phyloP scores from a whole-genome alignment of 2,797 vertebrate species.

The Kryptolebias ocellatus region DNA sequence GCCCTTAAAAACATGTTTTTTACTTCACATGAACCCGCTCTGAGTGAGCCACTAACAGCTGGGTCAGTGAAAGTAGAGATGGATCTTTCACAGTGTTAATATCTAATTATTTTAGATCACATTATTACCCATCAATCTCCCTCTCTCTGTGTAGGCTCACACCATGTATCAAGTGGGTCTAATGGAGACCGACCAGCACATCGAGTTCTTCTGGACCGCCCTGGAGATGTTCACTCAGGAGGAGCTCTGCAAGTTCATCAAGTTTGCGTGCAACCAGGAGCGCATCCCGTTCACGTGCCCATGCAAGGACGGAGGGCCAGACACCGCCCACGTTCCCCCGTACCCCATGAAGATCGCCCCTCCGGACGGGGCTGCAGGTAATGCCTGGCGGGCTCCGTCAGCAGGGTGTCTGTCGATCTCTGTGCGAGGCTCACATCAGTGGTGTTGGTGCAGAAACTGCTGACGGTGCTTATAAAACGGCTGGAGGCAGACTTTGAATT shows the following conservation, averaged over 20 bases:
- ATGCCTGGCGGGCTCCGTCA: not conserved
- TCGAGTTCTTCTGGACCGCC: conserved; percentile 97
- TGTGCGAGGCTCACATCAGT: not conserved
- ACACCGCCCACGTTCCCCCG: conserved; percentile 95
- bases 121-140: not conserved
- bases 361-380: conserved; percentile 94
- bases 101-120: not conserved
- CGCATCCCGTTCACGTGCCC: conserved; percentile 98
- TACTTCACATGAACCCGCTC: not conserved
- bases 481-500: conserved; percentile 34
- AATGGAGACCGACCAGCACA: conserved; percentile 99
- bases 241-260: conserved; percentile 99
- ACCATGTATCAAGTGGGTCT: conserved; percentile 99
- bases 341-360: conserved; percentile 99
- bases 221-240: conserved; percentile 97
- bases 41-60: not conserved
- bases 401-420: not conserved
- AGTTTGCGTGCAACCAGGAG: conserved; percentile 99
- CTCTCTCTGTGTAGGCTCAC: conserved; percentile 86
- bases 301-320: conserved; percentile 95
- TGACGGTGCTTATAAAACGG: conserved; percentile 31
- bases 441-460: conserved; percentile 10
- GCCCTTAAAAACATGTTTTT: not conserved
- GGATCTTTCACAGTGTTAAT: not conserved
- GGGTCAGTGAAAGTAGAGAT: not conserved